These are phyloP conservation scores for Scaptomyza hsui DNA, from an alignment of 1,140 invertebrate species.

Conservation along the genomic window DNA sequence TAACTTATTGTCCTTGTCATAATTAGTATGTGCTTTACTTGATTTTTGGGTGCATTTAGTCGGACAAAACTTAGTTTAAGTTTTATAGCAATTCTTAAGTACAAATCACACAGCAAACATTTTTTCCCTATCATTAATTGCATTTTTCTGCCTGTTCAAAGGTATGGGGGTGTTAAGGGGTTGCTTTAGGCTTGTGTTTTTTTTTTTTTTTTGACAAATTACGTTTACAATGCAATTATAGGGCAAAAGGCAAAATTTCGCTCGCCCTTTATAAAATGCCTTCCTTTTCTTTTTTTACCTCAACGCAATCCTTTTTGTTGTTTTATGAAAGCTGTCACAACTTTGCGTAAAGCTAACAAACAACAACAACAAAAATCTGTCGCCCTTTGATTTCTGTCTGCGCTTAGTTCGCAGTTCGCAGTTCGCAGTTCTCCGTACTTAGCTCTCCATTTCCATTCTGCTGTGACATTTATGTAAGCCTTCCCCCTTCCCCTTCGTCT, in stretches of 20 bases:
- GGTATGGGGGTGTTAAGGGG: neutral
- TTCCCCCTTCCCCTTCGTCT: neutral
- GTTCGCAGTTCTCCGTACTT: too few species aligned
- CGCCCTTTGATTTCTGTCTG: slow-evolving; percentile 47
- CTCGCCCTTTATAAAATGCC: neutral
- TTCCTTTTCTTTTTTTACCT: slow-evolving; percentile 27
- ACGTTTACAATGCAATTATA: slow-evolving; percentile 54
- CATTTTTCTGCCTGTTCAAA: too few species aligned
- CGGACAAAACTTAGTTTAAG: too few species aligned
- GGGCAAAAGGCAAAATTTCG: neutral
- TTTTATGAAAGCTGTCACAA: slow-evolving; percentile 49
- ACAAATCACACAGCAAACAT: too few species aligned
- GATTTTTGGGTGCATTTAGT: too few species aligned
- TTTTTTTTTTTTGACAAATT: slow-evolving; percentile 64
- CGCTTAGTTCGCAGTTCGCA: neutral
- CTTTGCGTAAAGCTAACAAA: slow-evolving; percentile 36
- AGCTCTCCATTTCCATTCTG: slow-evolving; percentile 3
- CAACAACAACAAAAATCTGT: slow-evolving; percentile 8
- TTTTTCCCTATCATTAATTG: too few species aligned
- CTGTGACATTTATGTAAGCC: slow-evolving; percentile 63
- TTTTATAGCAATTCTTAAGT: too few species aligned
- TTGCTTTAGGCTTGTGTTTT: neutral
- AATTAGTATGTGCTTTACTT: too few species aligned
- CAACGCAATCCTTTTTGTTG: slow-evolving; percentile 24
- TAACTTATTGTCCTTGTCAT: too few species aligned